Base-by-base conservation (phyloP, 2,888 invertebrate genomes). In the Ectemnius cavifrons region DNA sequence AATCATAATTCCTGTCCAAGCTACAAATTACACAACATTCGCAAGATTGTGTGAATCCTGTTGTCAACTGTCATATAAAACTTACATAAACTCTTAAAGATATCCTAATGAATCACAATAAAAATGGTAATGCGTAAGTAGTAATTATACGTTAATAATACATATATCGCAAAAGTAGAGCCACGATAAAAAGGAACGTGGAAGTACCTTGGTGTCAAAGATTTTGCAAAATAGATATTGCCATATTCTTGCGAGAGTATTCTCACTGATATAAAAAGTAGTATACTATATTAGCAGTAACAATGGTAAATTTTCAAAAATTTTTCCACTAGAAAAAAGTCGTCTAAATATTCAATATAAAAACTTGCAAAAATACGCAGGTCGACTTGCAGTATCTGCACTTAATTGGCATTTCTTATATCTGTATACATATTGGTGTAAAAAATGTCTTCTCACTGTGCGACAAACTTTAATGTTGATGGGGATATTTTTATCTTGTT, bases 311-410 rank as follows among this genome's bases (percentile, higher is more conserved):
- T 69, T 67, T 77, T 73, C 58, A 79, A 77, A 79, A 74, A 67
- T 65, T 14, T 37, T 61, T 73, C 56, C 63, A 27, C 65, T 64
- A 52, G 69, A 67, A 63, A 63, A 81, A 81, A n/a, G 46, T 66
- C 8, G n/a, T 70, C 57, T 73, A 77, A 77, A 77, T 20, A 27
- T 57, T 64, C 68, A 45, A 73, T 80, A 78, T 82, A 68, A 78
- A 82, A 82, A 80, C 78, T 63, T 82, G 77, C 75, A 82, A 80
- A 82, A 82, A 82, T 82, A 82, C 67, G 64, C 58, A 71, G 59
- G 62, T 63, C 70, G 64, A 72, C 69, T 73, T 70, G 28, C 67
- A 68, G 63, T 71, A 69, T 76, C 37, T 56, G 47, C 62, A 59
- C 67, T 49, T 58, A 63, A 70, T 77, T 49, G 67, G 59, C 64